Evolutionary conservation across 2,888 invertebrate genomes (phyloP).

Genomic region (Callimorpha dominula): DNA sequence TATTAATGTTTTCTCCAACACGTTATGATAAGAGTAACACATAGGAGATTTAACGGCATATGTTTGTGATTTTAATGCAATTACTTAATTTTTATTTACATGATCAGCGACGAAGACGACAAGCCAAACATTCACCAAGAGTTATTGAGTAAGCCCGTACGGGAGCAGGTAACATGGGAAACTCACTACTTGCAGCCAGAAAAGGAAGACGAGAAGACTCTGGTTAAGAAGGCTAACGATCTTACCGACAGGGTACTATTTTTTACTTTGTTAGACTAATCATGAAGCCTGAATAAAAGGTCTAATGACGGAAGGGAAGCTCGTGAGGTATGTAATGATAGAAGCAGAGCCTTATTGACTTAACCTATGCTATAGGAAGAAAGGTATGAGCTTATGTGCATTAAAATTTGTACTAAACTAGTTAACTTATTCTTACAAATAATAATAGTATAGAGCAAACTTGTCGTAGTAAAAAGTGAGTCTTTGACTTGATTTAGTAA

Average conservation of each 20-base stretch:
- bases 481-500: no score
- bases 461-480: no score
- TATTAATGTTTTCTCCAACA: no score
- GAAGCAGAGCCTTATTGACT: no score
- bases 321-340: no score
- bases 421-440: no score
- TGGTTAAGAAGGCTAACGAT: constrained; percentile 81
- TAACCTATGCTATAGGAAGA: no score
- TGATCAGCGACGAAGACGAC: constrained; percentile 63
- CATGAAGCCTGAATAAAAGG: no score
- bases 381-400: no score
- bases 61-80: not conserved
- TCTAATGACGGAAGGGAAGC: no score
- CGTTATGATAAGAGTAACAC: not conserved
- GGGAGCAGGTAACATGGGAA: constrained; percentile 81
- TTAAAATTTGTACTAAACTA: no score
- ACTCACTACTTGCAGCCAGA: constrained; percentile 80
- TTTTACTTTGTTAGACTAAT: not conserved
- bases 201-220: constrained; percentile 79
- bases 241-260: constrained; percentile 75
- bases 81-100: not conserved
- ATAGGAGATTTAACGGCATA: not conserved
- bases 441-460: no score
- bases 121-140: constrained; percentile 69
- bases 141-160: constrained; percentile 72